These are phyloP conservation scores for Pollenia amentaria DNA, from an alignment of 2,888 invertebrate genomes.

Conservation along the genomic window DNA sequence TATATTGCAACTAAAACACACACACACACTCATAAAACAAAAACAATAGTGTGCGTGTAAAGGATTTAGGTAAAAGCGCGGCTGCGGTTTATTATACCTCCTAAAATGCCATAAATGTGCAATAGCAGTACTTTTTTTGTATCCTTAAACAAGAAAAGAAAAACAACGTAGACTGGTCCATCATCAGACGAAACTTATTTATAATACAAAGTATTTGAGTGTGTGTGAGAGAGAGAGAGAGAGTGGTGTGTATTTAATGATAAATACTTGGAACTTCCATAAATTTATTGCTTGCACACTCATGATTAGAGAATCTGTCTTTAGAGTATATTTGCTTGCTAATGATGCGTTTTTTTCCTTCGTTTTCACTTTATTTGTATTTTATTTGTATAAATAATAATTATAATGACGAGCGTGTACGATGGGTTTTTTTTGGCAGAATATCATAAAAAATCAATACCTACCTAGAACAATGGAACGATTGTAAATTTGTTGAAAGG, in stretches of 20 bases:
- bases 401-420: slow-evolving; percentile 30
- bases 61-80: not conserved
- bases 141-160: slow-evolving; percentile 10
- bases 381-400: slow-evolving; percentile 40
- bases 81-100: slow-evolving; percentile 56
- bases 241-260: slow-evolving; percentile 29
- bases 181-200: not conserved
- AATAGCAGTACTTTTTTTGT: not conserved
- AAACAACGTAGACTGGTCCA: slow-evolving; percentile 27
- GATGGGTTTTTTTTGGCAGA: slow-evolving; percentile 55
- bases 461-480: slow-evolving; percentile 39
- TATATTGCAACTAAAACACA: slow-evolving; percentile 8
- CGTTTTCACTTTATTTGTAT: not conserved
- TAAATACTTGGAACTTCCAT: slow-evolving; percentile 66
- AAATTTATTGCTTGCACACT: not conserved
- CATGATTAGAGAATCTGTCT: not conserved
- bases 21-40: not conserved
- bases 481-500: slow-evolving; percentile 38
- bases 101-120: slow-evolving; percentile 32
- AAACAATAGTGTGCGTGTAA: not conserved
- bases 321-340: slow-evolving; percentile 41
- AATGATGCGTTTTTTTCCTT: slow-evolving; percentile 49
- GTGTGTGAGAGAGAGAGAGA: not conserved
- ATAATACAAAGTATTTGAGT: not conserved
- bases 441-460: slow-evolving; percentile 37